Evolutionary conservation across 92 coral and sea anemone genomes (phyloP).

Genomic region (Actinernus sp.): DNA sequence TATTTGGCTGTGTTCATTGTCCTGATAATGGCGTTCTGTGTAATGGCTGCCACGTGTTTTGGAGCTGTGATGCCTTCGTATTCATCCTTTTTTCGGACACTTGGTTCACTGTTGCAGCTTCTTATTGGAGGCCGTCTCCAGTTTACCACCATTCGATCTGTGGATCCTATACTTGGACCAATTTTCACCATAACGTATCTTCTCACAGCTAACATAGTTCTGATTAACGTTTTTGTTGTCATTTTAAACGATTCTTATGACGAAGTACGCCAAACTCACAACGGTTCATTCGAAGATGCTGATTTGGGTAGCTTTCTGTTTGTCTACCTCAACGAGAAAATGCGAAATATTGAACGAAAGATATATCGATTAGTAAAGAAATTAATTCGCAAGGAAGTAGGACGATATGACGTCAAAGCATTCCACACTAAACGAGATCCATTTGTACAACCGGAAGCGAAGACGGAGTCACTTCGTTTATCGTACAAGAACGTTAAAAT

Average conservation of each 20-base stretch:
- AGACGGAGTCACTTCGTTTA: too few relatives aligned
- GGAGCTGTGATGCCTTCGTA: slow-evolving; percentile 37
- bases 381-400: slow-evolving; percentile 1
- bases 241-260: slow-evolving; percentile 58
- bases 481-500: too few relatives aligned
- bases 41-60: slow-evolving; percentile 42
- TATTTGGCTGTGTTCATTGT: slow-evolving; percentile 36
- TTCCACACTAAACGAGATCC: too few relatives aligned
- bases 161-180: slow-evolving; percentile 40
- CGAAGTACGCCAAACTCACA: slow-evolving; percentile 29
- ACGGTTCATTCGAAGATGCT: slow-evolving; percentile 32
- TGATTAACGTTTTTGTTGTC: slow-evolving; percentile 56
- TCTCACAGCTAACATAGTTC: slow-evolving; percentile 47
- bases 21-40: slow-evolving; percentile 44
- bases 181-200: slow-evolving; percentile 54
- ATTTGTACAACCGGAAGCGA: too few relatives aligned
- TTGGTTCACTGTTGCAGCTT: slow-evolving; percentile 60
- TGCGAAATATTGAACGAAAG: neutral
- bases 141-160: slow-evolving; percentile 40
- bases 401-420: slow-evolving; percentile 13
- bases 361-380: neutral
- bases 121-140: slow-evolving; percentile 54
- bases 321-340: slow-evolving; percentile 14
- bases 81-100: slow-evolving; percentile 51
- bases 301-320: slow-evolving; percentile 54